Evolutionary conservation across 1,140 invertebrate species (phyloP).

Genomic region (Contarinia nasturtii): DNA sequence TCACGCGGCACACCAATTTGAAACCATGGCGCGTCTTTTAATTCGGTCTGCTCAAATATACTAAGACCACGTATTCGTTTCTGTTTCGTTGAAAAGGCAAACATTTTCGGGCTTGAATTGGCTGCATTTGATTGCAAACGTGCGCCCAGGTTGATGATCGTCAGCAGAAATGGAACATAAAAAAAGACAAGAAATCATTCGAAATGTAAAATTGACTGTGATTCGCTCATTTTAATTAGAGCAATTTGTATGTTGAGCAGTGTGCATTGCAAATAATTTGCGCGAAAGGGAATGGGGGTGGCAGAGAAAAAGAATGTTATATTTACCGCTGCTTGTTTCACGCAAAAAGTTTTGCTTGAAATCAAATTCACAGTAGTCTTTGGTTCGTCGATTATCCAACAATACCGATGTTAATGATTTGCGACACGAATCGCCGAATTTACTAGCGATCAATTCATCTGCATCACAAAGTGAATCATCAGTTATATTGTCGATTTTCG

Average conservation of each 20-base stretch:
- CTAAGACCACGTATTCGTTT: constrained; percentile 43
- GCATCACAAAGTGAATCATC: constrained; percentile 46
- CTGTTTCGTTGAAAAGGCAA: constrained; percentile 30
- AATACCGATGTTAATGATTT: constrained; percentile 20
- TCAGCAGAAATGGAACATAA: no score
- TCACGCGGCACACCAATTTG: constrained; percentile 88
- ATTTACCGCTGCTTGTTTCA: constrained; percentile 21
- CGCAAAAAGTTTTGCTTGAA: constrained; percentile 19
- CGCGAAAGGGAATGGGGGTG: no score
- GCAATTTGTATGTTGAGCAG: no score
- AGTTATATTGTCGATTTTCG: constrained; percentile 50
- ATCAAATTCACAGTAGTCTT: constrained; percentile 18
- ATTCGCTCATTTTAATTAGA: no score
- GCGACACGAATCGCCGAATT: constrained; percentile 23
- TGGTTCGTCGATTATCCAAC: constrained; percentile 10
- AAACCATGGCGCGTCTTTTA: constrained; percentile 80
- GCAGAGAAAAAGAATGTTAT: not conserved
- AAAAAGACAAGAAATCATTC: no score
- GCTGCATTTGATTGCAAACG: constrained; percentile 8
- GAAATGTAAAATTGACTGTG: no score
- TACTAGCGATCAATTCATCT: constrained; percentile 26
- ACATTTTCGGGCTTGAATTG: constrained; percentile 24
- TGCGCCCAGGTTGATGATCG: no score
- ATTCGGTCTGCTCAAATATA: constrained; percentile 57
- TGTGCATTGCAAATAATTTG: no score